phyloP scores from a whole-genome alignment of 92 coral and sea anemone species.

The Umimayanthus kanabou region DNA sequence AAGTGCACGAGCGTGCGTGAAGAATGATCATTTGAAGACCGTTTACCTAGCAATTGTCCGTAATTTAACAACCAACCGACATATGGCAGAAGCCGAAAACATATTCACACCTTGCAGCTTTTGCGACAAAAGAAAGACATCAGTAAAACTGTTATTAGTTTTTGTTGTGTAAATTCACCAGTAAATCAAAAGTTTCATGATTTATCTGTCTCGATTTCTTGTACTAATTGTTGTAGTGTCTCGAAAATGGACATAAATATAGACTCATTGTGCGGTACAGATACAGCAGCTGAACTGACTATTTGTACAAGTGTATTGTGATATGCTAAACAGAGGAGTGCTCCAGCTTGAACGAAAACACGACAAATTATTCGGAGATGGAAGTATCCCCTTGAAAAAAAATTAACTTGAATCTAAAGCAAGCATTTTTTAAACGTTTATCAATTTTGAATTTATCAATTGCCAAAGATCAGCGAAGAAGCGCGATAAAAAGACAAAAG shows the following conservation, averaged over 20 bases:
- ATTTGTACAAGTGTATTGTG: constrained; percentile 6
- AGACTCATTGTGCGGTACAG: background rate
- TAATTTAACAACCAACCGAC: background rate
- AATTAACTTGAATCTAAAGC: background rate
- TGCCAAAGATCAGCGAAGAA: background rate
- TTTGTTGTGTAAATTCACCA: constrained; percentile 4
- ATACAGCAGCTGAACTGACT: background rate
- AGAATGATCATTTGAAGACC: no score
- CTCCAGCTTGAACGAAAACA: background rate
- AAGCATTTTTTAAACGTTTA: background rate
- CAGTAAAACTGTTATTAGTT: background rate
- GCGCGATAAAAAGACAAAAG: background rate
- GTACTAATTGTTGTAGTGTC: background rate
- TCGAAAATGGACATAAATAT: background rate
- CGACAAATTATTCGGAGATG: background rate
- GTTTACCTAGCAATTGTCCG: no score
- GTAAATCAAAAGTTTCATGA: background rate
- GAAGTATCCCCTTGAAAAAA: background rate
- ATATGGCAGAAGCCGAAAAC: constrained; percentile 3
- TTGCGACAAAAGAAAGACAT: background rate
- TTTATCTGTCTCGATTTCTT: background rate
- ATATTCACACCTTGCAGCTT: background rate
- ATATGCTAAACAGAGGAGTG: background rate
- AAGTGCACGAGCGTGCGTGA: no score
- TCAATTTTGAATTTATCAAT: background rate